Evolutionary conservation across 2,888 invertebrate genomes (phyloP), one percentile per base, ranked within the genome.

Genomic region (Phorcus lineatus): DNA sequence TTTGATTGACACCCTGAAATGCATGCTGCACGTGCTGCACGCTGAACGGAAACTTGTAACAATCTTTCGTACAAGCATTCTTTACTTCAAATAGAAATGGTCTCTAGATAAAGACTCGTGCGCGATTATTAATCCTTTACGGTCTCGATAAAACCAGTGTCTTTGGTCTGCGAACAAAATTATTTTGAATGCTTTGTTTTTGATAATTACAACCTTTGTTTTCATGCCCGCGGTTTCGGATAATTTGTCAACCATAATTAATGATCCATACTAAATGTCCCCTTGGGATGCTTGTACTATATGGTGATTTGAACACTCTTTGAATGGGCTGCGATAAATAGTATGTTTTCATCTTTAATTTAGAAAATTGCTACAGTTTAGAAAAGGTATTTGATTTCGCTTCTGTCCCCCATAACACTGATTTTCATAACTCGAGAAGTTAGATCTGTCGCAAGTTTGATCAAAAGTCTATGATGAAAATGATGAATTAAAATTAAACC

Each of bases 21-120:
- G 28, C 70, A 19, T 19, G 28, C 70, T 19, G 70, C 70, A 70
- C 70, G 70, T 70, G 70, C 70, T 40, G 70, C 70, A 70, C 36
- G 28, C 70, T 36, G 70, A 70, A 31, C 70, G 70, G 70, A 70
- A 70, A 36, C 70, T 7, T 11, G 11, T 36, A 36, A 70, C 36
- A 70, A 36, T 70, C 36, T 70, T 17, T 40, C 70, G 19, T n/a
- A n/a, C 40, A 11, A 17, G 31, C 36, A n/a, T 36, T 40, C 70
- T 40, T 31, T 36, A 36, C 36, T 70, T 70, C 11, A 9, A 19
- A 36, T 36, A 36, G 17, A 19, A 36, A 36, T n/a, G 36, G 36
- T 70, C 40, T 70, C 70, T 36, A 70, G 70, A 36, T 19, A 31
- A 70, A 36, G 19, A 31, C 70, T 40, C 36, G 36, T 36, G 70